phyloP scores from a whole-genome alignment of 1,140 invertebrate genomes.

The Brachionus asplanchnoidis region DNA sequence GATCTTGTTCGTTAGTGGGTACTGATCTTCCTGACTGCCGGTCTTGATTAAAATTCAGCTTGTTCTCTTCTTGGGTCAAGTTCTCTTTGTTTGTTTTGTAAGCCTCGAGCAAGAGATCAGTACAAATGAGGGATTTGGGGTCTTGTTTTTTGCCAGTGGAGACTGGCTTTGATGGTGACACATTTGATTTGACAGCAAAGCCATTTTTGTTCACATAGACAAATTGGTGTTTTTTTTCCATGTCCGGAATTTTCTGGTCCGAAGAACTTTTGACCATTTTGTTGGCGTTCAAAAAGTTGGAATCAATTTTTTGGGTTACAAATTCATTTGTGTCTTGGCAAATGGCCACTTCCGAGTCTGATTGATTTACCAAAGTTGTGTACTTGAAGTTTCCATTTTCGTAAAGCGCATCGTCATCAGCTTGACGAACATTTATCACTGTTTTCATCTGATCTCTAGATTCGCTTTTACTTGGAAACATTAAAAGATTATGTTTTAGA shows the following conservation, averaged over 20 bases:
- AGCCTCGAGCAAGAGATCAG: slow-evolving; percentile 10
- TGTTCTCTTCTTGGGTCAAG: not conserved
- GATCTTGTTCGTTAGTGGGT: not conserved
- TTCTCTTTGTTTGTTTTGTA: slow-evolving; percentile 31
- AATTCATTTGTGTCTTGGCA: not conserved
- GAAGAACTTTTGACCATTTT: slow-evolving; percentile 13
- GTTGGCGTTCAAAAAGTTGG: not conserved
- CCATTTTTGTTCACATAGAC: slow-evolving; percentile 22
- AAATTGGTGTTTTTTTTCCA: not conserved
- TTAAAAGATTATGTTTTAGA: not conserved
- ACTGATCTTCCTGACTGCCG: slow-evolving; percentile 30
- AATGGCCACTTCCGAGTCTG: not conserved
- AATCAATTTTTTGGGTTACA: not conserved
- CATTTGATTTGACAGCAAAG: not conserved
- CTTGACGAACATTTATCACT: not conserved
- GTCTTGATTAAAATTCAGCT: not conserved
- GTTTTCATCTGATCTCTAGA: not conserved
- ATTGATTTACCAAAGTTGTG: not conserved
- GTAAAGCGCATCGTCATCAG: not conserved
- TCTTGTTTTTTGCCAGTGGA: not conserved
- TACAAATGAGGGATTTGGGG: not conserved
- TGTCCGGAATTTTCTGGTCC: slow-evolving; percentile 21
- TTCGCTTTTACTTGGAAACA: not conserved
- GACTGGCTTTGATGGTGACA: not conserved
- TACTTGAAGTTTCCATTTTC: slow-evolving; percentile 27